A percentile compares a stretch with the other conserved stretches of the same genome.
Evolutionary conservation across 2,888 invertebrate species (phyloP).

Genomic region (Drosophila ezoana): DNA sequence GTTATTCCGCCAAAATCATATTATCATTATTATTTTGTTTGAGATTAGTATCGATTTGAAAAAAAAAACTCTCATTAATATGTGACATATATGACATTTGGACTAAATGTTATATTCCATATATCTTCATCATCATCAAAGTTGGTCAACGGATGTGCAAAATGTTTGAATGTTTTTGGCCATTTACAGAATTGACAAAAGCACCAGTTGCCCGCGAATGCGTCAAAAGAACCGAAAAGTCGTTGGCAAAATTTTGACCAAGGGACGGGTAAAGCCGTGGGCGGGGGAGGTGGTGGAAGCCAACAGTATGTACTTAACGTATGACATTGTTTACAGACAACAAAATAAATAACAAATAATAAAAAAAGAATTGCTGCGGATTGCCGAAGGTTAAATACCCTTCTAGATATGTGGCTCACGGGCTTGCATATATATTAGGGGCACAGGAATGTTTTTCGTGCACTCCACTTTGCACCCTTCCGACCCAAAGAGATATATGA

Average conservation of each 20-base stretch:
- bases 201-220: slow-evolving; percentile 9
- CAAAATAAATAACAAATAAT: slow-evolving; percentile 1
- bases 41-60: too few species aligned
- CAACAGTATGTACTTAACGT: slow-evolving; percentile 46
- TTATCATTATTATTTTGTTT: too few species aligned
- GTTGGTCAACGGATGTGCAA: slow-evolving; percentile 39
- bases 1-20: neutral
- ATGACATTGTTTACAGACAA: slow-evolving; percentile 62
- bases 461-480: too few species aligned
- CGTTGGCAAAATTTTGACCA: slow-evolving; percentile 8
- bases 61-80: too few species aligned
- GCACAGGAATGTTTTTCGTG: too few species aligned
- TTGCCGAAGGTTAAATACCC: too few species aligned
- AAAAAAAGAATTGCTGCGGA: neutral
- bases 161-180: slow-evolving; percentile 19
- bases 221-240: slow-evolving; percentile 40
- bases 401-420: too few species aligned
- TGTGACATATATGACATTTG: too few species aligned
- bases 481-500: too few species aligned
- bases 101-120: neutral
- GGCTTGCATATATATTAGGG: too few species aligned
- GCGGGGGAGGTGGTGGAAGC: too few species aligned
- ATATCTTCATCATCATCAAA: neutral
- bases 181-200: slow-evolving; percentile 16
- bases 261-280: neutral